Evolutionary conservation across 2,113 vertebrate genomes (phyloP).

Genomic region (Forbesichthys agassizii): DNA sequence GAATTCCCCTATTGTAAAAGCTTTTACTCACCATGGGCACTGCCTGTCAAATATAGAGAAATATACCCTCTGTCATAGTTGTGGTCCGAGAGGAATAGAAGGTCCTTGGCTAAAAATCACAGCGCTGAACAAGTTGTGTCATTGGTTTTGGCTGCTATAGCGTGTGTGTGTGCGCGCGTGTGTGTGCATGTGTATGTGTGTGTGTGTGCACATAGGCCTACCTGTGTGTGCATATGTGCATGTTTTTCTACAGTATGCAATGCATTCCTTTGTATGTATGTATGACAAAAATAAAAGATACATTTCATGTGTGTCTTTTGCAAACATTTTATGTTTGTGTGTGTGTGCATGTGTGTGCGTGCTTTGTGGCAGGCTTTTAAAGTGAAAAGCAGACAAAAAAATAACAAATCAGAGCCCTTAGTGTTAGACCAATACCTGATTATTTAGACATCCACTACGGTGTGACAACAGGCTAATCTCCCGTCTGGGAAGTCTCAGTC

Average conservation of each 20-base stretch:
- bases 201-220: background rate
- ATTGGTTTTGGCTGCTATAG: slow-evolving; percentile 10
- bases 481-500: background rate
- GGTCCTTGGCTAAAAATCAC: slow-evolving; percentile 48
- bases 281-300: too few relatives aligned
- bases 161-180: background rate
- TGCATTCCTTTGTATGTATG: background rate
- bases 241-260: background rate
- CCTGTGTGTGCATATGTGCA: background rate
- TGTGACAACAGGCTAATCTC: background rate
- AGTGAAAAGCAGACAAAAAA: slow-evolving; percentile 2
- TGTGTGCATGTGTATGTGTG: slow-evolving; percentile 3
- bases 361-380: background rate
- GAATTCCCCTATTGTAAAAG: slow-evolving; percentile 45
- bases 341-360: background rate
- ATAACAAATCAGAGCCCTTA: background rate
- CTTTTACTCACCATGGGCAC: slow-evolving; percentile 62
- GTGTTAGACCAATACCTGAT: background rate
- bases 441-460: background rate
- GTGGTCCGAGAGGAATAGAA: slow-evolving; percentile 22
- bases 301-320: too few relatives aligned
- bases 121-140: slow-evolving; percentile 29
- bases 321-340: background rate
- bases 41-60: slow-evolving; percentile 64
- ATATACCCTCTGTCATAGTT: slow-evolving; percentile 54